phyloP scores from a whole-genome alignment of 2,888 invertebrate genomes.

The Cheilosia vulpina region DNA sequence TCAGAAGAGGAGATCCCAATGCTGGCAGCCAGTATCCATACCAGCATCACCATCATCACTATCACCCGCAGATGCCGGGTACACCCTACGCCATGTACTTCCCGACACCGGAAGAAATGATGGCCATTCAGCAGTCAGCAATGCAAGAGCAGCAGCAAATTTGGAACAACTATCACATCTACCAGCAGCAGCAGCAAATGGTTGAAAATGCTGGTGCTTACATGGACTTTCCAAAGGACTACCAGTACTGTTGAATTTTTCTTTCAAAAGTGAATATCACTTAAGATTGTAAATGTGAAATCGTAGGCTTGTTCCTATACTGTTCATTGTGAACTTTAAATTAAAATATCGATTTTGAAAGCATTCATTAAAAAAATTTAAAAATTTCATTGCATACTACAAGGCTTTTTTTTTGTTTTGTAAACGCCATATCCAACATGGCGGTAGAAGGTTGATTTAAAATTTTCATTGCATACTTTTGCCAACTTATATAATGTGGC shows the following conservation, averaged over 20 bases:
- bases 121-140: conserved; percentile 58
- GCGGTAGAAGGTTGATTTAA: no score
- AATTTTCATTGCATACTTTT: no score
- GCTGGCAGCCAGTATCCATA: conserved; percentile 77
- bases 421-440: no score
- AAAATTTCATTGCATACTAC: no score
- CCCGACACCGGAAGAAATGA: conserved; percentile 77
- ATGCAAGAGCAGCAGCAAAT: conserved; percentile 52
- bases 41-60: conserved; percentile 64
- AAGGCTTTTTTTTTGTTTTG: no score
- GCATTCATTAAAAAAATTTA: no score
- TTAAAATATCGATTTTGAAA: background rate
- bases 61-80: conserved; percentile 37
- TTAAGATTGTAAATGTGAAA: conserved; percentile 15
- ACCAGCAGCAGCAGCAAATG: conserved; percentile 35
- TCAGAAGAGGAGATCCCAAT: conserved; percentile 86
- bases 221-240: conserved; percentile 34
- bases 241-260: conserved; percentile 1
- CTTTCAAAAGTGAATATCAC: background rate
- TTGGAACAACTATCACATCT: conserved; percentile 54
- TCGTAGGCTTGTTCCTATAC: background rate
- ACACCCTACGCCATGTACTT: conserved; percentile 79
- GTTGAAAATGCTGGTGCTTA: conserved; percentile 22
- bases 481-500: no score
- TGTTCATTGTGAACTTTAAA: background rate